Evolutionary conservation across 2,113 vertebrate genomes (phyloP).

Genomic region (Danionella cerebrum): DNA sequence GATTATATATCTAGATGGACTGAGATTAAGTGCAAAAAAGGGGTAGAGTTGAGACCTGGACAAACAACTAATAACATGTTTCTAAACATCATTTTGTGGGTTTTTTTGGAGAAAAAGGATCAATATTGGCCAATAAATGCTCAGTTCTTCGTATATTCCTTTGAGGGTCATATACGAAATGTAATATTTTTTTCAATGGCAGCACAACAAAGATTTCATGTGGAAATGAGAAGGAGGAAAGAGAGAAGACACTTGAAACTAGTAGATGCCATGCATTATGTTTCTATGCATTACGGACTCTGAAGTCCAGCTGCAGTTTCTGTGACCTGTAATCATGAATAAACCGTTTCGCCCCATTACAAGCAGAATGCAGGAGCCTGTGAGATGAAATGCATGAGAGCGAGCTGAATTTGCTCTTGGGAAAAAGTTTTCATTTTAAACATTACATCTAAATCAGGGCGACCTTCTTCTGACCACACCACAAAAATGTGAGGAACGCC

Average conservation of each 20-base stretch:
- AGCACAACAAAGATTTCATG: too few species aligned
- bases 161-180: too few species aligned
- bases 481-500: conserved; percentile 31
- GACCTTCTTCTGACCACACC: conserved; percentile 16
- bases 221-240: not conserved
- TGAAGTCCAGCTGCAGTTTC: not conserved
- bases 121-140: too few species aligned
- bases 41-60: too few species aligned
- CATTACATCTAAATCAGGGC: conserved; percentile 23
- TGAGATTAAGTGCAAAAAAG: too few species aligned
- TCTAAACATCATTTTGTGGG: too few species aligned
- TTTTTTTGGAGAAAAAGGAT: too few species aligned
- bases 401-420: not conserved
- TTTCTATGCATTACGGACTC: not conserved
- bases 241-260: too few species aligned
- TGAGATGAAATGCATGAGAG: not conserved
- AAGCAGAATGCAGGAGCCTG: not conserved
- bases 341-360: conserved; percentile 11
- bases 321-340: conserved; percentile 1
- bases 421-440: not conserved
- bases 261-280: not conserved
- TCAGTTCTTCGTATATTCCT: too few species aligned
- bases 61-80: too few species aligned
- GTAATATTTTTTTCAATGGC: too few species aligned
- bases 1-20: too few species aligned